Evolutionary conservation across 2,888 invertebrate genomes (phyloP), one percentile per base, ranked within the genome.

Genomic region (Mylabris sibirica): DNA sequence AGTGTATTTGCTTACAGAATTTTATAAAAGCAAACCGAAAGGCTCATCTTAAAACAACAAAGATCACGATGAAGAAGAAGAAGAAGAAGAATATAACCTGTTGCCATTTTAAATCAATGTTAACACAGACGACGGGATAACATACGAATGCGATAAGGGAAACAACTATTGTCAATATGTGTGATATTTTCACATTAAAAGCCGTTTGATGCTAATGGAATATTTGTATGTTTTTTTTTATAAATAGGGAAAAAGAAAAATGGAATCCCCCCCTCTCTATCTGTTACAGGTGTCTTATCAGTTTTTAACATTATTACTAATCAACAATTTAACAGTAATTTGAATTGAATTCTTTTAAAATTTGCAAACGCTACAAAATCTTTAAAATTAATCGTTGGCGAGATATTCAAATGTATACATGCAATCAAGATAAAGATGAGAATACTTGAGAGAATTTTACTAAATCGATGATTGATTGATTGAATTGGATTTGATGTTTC

Each of bases 121-220:
- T 72, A 22, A 53, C 20, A 73, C 73, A 71, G 74, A 75, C 75
- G 75, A 74, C 72, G 69, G 69, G 26, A 72, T 79, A 79, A 80
- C 79, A 80, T 80, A 80, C 76, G 78, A 78, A 77, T 72, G 69
- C 76, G 80, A 81, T 81, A 81, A 81, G 79, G 75, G 76, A 77
- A 79, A 72, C 72, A 79, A 75, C 74, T 74, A 77, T 75, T 79
- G 79, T 79, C 79, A 79, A 79, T 79, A 79, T 76, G 75, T 76
- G 76, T 76, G 76, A 77, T 74, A 75, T 73, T 75, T 53, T 74
- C 74, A 71, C 79, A 79, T 80, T 80, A 80, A 79, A 79, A 79
- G 80, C 79, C 66, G 76, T 78, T 79, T 78, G 80, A 79, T 79
- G 79, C 79, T 80, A 79, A 80, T 80, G 80, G 80, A 79, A 78